These are phyloP conservation scores for Cheilosia grossa DNA, from an alignment of 2,888 invertebrate genomes.

Conservation along the genomic window DNA sequence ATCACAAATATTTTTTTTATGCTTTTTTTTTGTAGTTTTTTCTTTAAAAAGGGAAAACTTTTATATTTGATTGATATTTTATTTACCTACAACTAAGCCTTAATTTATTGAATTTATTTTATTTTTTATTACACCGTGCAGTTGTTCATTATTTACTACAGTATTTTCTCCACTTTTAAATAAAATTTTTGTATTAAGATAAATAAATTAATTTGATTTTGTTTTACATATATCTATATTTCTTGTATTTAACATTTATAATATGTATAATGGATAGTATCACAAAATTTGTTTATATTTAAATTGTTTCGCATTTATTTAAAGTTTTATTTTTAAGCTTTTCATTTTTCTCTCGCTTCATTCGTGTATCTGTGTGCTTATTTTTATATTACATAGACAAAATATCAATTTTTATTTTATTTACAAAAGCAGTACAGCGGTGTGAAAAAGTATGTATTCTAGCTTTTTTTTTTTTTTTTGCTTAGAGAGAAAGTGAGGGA, in stretches of 20 bases:
- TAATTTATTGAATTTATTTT: constrained; percentile 14
- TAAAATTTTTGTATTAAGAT: constrained; percentile 59
- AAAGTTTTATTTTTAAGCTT: constrained; percentile 15
- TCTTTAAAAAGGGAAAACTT: constrained; percentile 33
- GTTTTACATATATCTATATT: constrained; percentile 50
- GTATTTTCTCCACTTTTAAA: constrained; percentile 10
- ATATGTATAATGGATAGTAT: constrained; percentile 76
- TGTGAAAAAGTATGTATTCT: neutral
- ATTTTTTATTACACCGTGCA: constrained; percentile 51
- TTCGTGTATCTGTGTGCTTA: constrained; percentile 31
- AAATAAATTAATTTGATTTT: constrained; percentile 72
- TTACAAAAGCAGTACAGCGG: constrained; percentile 58
- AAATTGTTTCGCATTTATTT: constrained; percentile 46
- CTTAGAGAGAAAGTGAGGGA: constrained; percentile 17
- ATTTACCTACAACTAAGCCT: constrained; percentile 19
- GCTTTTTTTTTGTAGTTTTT: constrained; percentile 14
- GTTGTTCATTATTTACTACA: constrained; percentile 24
- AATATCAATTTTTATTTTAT: constrained; percentile 21
- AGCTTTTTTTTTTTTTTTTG: no score
- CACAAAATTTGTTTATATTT: constrained; percentile 75
- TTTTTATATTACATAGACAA: constrained; percentile 61
- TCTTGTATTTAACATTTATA: constrained; percentile 68
- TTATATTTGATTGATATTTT: constrained; percentile 63
- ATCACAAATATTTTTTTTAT: constrained; percentile 64
- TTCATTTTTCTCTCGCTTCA: constrained; percentile 58